Conservation (phyloP, 2,113 vertebrate species). For the Puntigrus tetrazona region DNA sequence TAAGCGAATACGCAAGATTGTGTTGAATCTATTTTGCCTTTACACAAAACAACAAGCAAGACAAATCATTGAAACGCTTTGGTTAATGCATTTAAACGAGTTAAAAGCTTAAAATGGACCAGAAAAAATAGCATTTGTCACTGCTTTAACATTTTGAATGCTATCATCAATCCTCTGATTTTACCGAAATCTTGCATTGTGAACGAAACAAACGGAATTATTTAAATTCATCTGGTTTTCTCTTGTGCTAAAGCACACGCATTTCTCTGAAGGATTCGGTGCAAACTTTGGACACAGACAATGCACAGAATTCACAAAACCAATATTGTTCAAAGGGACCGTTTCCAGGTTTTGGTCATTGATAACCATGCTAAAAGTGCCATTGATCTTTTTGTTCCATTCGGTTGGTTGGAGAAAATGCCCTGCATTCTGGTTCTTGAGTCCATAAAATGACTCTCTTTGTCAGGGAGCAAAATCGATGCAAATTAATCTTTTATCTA, state of each 20-base stretch:
- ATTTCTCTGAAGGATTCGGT: conserved; percentile 64
- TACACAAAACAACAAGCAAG: conserved; percentile 63
- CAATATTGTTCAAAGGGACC: conserved; percentile 67
- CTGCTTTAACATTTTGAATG: conserved; percentile 61
- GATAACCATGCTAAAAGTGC: conserved; percentile 67
- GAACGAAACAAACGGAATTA: conserved; percentile 67
- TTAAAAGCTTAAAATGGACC: conserved; percentile 64
- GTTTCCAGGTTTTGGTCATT: conserved; percentile 66
- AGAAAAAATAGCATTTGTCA: conserved; percentile 67
- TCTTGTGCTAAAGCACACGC: conserved; percentile 62
- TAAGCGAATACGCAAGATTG: conserved; percentile 56
- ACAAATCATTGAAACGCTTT: conserved; percentile 69
- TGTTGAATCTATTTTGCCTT: conserved; percentile 66
- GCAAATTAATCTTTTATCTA: conserved; percentile 81
- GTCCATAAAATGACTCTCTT: conserved; percentile 72
- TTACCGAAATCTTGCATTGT: conserved; percentile 62
- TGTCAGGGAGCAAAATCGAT: conserved; percentile 76
- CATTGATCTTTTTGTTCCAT: conserved; percentile 74
- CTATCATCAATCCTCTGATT: conserved; percentile 63
- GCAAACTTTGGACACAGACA: conserved; percentile 56
- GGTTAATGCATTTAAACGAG: conserved; percentile 62
- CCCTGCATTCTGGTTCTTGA: conserved; percentile 61
- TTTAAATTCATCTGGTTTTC: conserved; percentile 68
- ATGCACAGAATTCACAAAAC: conserved; percentile 72
- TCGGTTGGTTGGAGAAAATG: conserved; percentile 65